phyloP scores from a whole-genome alignment of 2,888 invertebrate species.

The Dolichopus griseipennis region DNA sequence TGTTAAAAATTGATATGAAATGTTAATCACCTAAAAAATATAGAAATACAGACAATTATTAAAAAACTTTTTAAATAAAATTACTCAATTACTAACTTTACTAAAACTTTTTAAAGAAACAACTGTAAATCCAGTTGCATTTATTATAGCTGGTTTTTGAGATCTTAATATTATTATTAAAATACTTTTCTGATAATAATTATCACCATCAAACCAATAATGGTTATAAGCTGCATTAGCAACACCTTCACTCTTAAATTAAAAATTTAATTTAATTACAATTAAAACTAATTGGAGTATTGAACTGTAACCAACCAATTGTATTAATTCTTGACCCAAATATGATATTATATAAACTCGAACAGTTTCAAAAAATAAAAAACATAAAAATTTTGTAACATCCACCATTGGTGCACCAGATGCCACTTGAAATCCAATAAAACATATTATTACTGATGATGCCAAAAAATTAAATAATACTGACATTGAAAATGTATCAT shows the following conservation, averaged over 20 bases:
- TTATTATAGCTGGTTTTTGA: constrained; percentile 14
- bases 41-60: neutral
- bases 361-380: constrained; percentile 16
- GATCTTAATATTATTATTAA: constrained; percentile 10
- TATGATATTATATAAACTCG: constrained; percentile 19
- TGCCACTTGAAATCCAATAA: constrained; percentile 20
- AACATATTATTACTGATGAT: constrained; percentile 21
- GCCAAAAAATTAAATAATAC: constrained; percentile 21
- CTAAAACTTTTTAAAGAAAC: constrained; percentile 2
- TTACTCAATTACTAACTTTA: neutral
- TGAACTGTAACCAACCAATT: constrained; percentile 16
- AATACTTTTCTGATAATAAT: constrained; percentile 11
- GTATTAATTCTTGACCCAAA: constrained; percentile 18
- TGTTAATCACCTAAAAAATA: neutral
- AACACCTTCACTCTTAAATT: constrained; percentile 13
- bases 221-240: constrained; percentile 12
- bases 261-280: constrained; percentile 7
- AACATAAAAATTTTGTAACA: constrained; percentile 17
- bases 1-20: constrained; percentile 3
- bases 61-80: too few relatives aligned
- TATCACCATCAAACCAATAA: constrained; percentile 9
- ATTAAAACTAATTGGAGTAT: too few relatives aligned
- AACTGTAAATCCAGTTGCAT: constrained; percentile 10
- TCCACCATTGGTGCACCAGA: constrained; percentile 14
- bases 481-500: constrained; percentile 17